A percentile compares a stretch with the other conserved stretches of the same genome.
Evolutionary conservation across 2,888 invertebrate species (phyloP).

Genomic region (Blera fallax): DNA sequence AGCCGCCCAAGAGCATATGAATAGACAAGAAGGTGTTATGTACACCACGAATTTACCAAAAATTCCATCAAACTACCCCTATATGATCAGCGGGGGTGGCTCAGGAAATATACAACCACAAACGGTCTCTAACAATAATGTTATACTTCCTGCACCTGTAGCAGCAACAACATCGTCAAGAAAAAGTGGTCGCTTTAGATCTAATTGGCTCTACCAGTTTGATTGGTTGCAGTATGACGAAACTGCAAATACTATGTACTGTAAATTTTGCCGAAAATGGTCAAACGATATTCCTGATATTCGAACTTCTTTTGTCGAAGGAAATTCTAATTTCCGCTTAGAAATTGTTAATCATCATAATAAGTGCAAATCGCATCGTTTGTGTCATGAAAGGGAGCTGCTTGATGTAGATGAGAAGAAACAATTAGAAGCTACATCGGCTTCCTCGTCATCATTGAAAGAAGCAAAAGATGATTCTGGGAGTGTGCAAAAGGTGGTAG

Average conservation of each 20-base stretch:
- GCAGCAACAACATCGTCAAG: conserved; percentile 81
- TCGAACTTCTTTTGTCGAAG: conserved; percentile 90
- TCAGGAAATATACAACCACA: conserved; percentile 30
- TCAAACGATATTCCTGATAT: conserved; percentile 87
- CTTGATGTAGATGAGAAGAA: conserved; percentile 75
- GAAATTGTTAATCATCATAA: conserved; percentile 91
- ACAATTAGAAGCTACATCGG: conserved; percentile 11
- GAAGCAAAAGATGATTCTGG: background rate
- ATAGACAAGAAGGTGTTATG: conserved; percentile 70
- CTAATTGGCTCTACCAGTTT: conserved; percentile 87
- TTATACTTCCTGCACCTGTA: conserved; percentile 80
- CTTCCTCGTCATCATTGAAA: background rate
- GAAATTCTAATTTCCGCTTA: conserved; percentile 88
- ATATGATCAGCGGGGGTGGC: conserved; percentile 26
- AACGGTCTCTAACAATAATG: conserved; percentile 36
- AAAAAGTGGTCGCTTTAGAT: conserved; percentile 87
- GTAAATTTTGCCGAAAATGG: conserved; percentile 89
- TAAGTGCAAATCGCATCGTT: conserved; percentile 89
- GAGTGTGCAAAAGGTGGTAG: background rate
- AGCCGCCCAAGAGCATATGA: conserved; percentile 46
- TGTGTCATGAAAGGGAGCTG: conserved; percentile 84
- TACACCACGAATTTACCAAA: conserved; percentile 78
- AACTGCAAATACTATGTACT: conserved; percentile 87
- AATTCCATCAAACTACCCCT: conserved; percentile 81
- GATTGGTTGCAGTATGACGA: conserved; percentile 89